Conservation (phyloP, 2,888 invertebrate genomes). For the Dromius quadrimaculatus region DNA sequence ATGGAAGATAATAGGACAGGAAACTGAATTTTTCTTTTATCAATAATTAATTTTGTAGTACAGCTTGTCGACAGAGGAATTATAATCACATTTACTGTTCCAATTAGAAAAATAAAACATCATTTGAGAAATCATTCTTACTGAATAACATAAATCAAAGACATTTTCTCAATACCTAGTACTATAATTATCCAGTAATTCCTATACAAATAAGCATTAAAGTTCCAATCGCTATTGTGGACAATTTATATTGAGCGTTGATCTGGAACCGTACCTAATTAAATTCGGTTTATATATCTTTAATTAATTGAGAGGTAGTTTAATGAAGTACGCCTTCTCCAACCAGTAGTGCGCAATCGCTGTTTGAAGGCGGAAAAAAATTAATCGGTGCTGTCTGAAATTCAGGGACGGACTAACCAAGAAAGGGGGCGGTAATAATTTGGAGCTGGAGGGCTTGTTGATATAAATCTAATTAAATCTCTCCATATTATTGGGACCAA, state of each 20-base stretch:
- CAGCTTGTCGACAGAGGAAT: conserved; percentile 9
- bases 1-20: too few relatives aligned
- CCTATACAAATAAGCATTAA: conserved; percentile 30
- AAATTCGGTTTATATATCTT: conserved; percentile 33
- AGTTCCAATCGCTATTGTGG: conserved; percentile 28
- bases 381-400: conserved; percentile 6
- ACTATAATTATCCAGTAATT: conserved; percentile 33
- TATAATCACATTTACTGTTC: conserved; percentile 21
- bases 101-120: conserved; percentile 18
- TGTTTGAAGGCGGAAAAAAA: conserved; percentile 25
- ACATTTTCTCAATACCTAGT: conserved; percentile 32
- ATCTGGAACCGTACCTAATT: conserved; percentile 33
- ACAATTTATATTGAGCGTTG: conserved; percentile 17
- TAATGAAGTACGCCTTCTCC: not conserved
- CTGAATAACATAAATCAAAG: conserved; percentile 26
- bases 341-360: conserved; percentile 28
- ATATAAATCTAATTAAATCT: too few relatives aligned
- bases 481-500: too few relatives aligned
- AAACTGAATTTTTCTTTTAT: not conserved
- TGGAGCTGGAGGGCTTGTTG: too few relatives aligned
- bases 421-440: too few relatives aligned
- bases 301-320: conserved; percentile 36
- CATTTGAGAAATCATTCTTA: conserved; percentile 6
- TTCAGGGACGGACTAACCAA: too few relatives aligned
- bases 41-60: not conserved